phyloP scores from a whole-genome alignment of 2,797 vertebrate species.

The Pachyuromys duprasi region DNA sequence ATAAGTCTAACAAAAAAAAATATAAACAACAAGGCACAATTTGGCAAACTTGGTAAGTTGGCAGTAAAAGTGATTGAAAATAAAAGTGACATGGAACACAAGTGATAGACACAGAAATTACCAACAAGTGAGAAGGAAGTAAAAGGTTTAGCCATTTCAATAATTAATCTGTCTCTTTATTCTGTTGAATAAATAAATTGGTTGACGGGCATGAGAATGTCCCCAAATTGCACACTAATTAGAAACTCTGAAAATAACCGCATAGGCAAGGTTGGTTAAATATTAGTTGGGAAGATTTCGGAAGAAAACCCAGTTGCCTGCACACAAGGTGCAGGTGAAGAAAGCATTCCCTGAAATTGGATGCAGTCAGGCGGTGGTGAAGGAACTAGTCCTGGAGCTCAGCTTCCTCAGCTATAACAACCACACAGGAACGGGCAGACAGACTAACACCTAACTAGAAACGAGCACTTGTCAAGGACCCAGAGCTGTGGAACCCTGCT shows the following conservation, averaged over 20 bases:
- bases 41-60: neutral
- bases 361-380: neutral
- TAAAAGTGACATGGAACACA: neutral
- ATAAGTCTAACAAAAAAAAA: neutral
- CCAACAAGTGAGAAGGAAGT: neutral
- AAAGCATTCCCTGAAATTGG: neutral
- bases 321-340: neutral
- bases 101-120: conserved; percentile 39
- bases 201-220: neutral
- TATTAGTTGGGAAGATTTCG: neutral
- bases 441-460: neutral
- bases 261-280: neutral
- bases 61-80: neutral
- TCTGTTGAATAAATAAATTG: neutral
- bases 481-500: neutral
- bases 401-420: neutral
- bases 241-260: conserved; percentile 23
- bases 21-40: neutral
- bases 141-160: neutral
- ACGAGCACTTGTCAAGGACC: neutral
- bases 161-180: neutral
- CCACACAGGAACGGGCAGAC: neutral
- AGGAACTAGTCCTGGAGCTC: neutral
- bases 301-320: neutral
- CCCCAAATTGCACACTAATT: neutral